Evolutionary conservation across 1,140 invertebrate species (phyloP), one percentile per base, ranked within the genome.

Genomic region (Brachystomella parvula): DNA sequence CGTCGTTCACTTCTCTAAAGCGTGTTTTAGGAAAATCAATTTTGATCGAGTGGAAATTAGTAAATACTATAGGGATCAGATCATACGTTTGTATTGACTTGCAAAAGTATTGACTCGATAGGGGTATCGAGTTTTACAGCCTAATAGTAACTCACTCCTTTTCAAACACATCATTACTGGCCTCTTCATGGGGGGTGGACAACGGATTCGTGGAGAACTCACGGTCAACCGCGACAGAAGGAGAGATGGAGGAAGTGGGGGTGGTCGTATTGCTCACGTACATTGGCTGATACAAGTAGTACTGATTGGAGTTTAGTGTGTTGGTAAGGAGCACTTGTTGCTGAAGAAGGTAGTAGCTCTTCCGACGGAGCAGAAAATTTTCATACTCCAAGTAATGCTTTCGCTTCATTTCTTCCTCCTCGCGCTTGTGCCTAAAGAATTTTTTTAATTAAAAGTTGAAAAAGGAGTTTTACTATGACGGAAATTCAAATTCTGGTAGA

Each of bases 331-430:
- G 32, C 17, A 28, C 28, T 26, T 59, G 64, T 56, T n/a, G 64
- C 64, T 26, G 32, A 19, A 21, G 56, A 24, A 9, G 56, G 32
- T 15, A 65, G n/a, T 44, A 53, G 33, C 31, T 57, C 57, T 65
- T 65, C 2, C 64, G 21, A 21, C 64, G 56, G 26, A 58, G 33
- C 19, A 65, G 24, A n/a, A 65, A 65, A 12, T 58, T 53, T 17
- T 65, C 64, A 60, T 33, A 65, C 24, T 65, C 64, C 6, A 65
- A 28, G 35, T 39, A 32, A 29, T 65, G 64, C 30, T 56, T 59
- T 35, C 24, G 21, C 29, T 57, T 17, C 64, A 65, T 59, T 24
- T 65, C 64, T 15, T 65, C 57, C 29, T 65, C 64, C 30, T 65
- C 64, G 2, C 33, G 33, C 24, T 65, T 65, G 29, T 65, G 64